These are phyloP conservation scores for Papilio polyxenes DNA, from an alignment of 1,140 invertebrate species.

Conservation along the genomic window DNA sequence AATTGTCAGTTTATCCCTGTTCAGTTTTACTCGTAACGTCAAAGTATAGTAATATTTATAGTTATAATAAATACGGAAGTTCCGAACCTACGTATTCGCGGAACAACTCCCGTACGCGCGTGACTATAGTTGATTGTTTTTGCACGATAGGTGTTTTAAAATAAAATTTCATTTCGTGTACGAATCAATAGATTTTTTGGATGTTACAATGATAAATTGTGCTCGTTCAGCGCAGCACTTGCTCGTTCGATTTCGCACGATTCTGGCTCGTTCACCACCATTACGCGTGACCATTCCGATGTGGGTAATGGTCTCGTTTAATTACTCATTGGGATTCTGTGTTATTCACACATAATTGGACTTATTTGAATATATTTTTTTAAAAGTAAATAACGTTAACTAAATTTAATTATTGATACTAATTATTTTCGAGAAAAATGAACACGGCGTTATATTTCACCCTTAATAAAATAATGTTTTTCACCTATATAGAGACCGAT, in stretches of 20 bases:
- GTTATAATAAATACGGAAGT: no score
- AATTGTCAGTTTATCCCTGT: no score
- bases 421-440: neutral
- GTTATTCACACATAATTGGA: neutral
- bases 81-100: neutral
- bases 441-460: neutral
- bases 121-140: neutral
- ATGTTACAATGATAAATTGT: slow-evolving; percentile 20
- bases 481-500: neutral
- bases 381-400: neutral
- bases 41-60: no score
- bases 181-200: neutral
- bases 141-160: neutral
- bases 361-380: neutral
- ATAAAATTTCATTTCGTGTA: neutral
- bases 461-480: neutral
- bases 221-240: neutral
- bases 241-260: slow-evolving; percentile 6
- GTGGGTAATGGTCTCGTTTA: neutral
- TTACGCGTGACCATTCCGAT: neutral
- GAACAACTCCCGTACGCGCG: neutral
- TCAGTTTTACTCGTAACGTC: no score
- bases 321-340: neutral
- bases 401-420: no score
- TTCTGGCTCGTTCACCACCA: neutral